These are phyloP conservation scores for Hydropsyche betteni DNA, from an alignment of 2,888 invertebrate species.

Conservation along the genomic window DNA sequence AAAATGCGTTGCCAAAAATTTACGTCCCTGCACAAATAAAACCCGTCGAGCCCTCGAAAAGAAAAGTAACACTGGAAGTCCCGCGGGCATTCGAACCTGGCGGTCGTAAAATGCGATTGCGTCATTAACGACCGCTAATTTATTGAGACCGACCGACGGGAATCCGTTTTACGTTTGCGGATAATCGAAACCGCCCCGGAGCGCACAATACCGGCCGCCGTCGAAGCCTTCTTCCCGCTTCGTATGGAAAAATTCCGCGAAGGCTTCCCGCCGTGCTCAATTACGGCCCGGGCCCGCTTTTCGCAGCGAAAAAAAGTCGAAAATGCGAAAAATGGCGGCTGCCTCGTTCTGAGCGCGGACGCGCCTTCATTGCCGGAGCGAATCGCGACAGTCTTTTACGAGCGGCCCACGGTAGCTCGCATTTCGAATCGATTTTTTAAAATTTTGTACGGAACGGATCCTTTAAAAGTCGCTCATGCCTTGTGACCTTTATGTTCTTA, in stretches of 20 bases:
- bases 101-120: slow-evolving; percentile 67
- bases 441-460: too few species aligned
- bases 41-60: background rate
- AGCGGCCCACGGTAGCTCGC: slow-evolving; percentile 6
- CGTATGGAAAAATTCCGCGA: background rate
- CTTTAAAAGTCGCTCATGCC: too few species aligned
- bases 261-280: slow-evolving; percentile 4
- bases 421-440: too few species aligned
- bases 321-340: background rate
- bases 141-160: slow-evolving; percentile 55
- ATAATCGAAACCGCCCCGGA: slow-evolving; percentile 13
- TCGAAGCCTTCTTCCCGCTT: background rate
- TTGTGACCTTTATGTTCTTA: too few species aligned
- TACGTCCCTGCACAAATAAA: too few species aligned
- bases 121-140: slow-evolving; percentile 67
- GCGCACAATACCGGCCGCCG: too few species aligned
- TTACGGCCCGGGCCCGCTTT: slow-evolving; percentile 4
- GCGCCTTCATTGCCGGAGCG: background rate
- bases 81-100: slow-evolving; percentile 63
- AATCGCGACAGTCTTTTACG: background rate
- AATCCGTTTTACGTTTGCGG: background rate
- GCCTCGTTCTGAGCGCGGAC: background rate
- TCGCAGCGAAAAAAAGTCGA: slow-evolving; percentile 8
- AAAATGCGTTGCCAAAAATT: too few species aligned
- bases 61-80: slow-evolving; percentile 64